phyloP scores from a whole-genome alignment of 2,888 invertebrate species.

The Alsophila aescularia region DNA sequence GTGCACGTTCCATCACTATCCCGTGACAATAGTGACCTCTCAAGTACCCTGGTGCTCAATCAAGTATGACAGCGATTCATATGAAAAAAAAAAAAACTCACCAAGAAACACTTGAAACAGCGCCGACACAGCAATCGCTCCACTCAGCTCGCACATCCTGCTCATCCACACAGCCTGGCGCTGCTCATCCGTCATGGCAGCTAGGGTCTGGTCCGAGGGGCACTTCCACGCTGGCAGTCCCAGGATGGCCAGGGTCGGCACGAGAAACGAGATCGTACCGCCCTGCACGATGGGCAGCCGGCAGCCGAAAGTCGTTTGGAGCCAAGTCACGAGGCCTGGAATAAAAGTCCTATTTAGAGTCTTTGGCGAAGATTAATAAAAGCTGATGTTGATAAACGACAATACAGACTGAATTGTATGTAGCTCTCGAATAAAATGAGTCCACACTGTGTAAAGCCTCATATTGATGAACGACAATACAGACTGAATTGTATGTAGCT shows the following conservation, averaged over 20 bases:
- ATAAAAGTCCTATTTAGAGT: neutral
- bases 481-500: no score
- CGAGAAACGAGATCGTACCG: slow-evolving; percentile 91
- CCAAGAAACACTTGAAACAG: slow-evolving; percentile 90
- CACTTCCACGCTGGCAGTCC: slow-evolving; percentile 89
- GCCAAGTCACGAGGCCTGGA: slow-evolving; percentile 88
- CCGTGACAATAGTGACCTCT: no score
- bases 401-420: no score
- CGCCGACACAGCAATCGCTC: slow-evolving; percentile 92
- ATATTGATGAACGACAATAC: no score
- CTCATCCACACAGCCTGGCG: slow-evolving; percentile 88
- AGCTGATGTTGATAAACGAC: no score
- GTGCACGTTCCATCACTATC: no score
- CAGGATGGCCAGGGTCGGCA: slow-evolving; percentile 90
- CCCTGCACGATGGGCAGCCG: slow-evolving; percentile 91
- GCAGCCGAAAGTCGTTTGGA: slow-evolving; percentile 90
- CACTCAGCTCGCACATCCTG: slow-evolving; percentile 92
- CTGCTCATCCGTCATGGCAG: slow-evolving; percentile 81
- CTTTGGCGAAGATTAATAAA: no score
- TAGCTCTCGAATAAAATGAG: no score
- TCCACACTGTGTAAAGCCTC: no score
- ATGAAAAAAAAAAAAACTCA: slow-evolving; percentile 51
- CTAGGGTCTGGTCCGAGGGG: slow-evolving; percentile 80
- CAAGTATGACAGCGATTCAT: no score
- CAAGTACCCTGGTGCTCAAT: no score